Conservation (phyloP, 1,140 invertebrate genomes). For the Antheraea pernyi region DNA sequence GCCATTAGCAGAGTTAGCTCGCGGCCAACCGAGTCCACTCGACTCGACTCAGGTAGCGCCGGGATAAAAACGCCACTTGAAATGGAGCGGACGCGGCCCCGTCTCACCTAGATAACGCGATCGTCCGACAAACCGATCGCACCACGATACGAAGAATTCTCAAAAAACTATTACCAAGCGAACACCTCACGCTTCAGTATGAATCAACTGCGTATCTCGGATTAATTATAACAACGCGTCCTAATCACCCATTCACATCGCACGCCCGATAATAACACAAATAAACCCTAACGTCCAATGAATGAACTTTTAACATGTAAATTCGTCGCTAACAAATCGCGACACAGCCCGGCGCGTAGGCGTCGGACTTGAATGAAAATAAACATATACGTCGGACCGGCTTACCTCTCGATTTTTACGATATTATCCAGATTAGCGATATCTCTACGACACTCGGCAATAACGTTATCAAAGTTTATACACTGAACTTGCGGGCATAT, state of each 20-base stretch:
- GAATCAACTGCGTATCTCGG: constrained; percentile 43
- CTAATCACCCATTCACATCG: constrained; percentile 62
- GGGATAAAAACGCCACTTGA: constrained; percentile 75
- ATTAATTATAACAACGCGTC: constrained; percentile 33
- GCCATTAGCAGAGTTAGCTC: constrained; percentile 55
- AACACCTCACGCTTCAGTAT: constrained; percentile 22
- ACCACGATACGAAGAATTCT: constrained; percentile 18
- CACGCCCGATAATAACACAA: constrained; percentile 68
- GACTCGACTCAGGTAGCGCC: constrained; percentile 61
- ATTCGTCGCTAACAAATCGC: constrained; percentile 75
- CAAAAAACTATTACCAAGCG: constrained; percentile 21
- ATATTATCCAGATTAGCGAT: constrained; percentile 73
- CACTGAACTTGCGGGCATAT: constrained; percentile 60
- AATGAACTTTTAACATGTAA: constrained; percentile 76
- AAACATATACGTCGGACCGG: constrained; percentile 45
- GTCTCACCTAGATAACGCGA: constrained; percentile 70
- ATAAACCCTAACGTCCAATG: constrained; percentile 61
- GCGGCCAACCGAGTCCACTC: constrained; percentile 40
- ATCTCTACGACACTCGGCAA: constrained; percentile 54
- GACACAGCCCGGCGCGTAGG: constrained; percentile 66
- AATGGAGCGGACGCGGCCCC: constrained; percentile 61
- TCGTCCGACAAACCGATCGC: constrained; percentile 33
- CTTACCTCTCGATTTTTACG: constrained; percentile 74
- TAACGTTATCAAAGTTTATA: constrained; percentile 40
- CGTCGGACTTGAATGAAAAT: constrained; percentile 70